Base-by-base conservation (phyloP, 2,888 invertebrate genomes). In the Acrobasis repandana region DNA sequence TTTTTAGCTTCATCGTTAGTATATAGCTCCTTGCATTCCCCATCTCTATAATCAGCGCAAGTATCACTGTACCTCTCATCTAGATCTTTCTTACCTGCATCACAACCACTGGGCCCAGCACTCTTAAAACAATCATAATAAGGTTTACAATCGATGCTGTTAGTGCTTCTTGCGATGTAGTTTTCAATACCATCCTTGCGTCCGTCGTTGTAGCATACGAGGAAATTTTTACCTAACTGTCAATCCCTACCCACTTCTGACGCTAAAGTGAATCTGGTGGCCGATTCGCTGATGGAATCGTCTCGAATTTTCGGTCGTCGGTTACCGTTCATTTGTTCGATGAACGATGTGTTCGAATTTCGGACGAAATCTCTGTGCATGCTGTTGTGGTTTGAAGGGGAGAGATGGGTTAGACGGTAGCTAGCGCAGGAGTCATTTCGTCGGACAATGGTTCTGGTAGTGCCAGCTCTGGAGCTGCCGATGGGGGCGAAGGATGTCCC, bases 341-440 rank as follows among this genome's bases (percentile, higher is more conserved):
- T 91, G 71, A 93, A 93, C 0, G 92, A 90, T 0, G 92, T 92
- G 61, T 91, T 90, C 0, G 83, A 86, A n/a, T 86, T 90, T n/a
- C 88, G 79, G 9, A 79, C 76, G 60, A 79, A 82, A 64, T 92
- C 90, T 36, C 90, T 71, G 60, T 92, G 82, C n/a, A 88, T 85
- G 66, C 80, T 79, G 72, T 90, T 90, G 58, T 91, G 90, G 62
- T 91, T 92, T 1, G 92, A 92, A 0, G 91, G 92, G 0, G 93
- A 92, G 10, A 92, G 75, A 49, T 93, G 91, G 0, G 92, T 88
- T 1, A 92, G 79, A 0, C 92, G 71, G 65, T 92, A 92, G 67
- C 92, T 91, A 50, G 80, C 88, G 71, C 90, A 92, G 1, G 92
- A 90, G 65, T 92, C 92, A 72, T 91, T 88, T n/a, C 92, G 74